phyloP scores from a whole-genome alignment of 2,888 invertebrate species.

The Melipona bicolor region DNA sequence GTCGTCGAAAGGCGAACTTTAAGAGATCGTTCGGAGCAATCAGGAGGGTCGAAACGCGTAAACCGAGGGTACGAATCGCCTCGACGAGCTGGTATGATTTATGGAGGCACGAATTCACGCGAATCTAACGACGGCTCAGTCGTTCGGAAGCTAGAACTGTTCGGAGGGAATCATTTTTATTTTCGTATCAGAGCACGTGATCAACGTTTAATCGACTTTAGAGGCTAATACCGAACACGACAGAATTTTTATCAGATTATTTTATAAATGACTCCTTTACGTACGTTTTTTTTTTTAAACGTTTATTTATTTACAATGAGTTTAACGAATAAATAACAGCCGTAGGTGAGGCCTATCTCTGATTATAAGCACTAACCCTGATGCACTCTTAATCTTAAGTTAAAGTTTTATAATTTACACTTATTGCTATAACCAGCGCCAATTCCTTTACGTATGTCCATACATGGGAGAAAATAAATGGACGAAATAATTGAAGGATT shows the following conservation, averaged over 20 bases:
- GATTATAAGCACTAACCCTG: no score
- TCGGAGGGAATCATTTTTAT: not conserved
- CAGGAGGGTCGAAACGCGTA: constrained; percentile 4
- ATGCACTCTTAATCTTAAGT: no score
- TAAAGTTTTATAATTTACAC: no score
- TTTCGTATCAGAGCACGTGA: not conserved
- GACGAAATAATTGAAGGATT: not conserved
- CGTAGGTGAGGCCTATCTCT: no score
- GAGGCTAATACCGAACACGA: not conserved
- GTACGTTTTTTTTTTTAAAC: no score
- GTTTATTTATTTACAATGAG: no score
- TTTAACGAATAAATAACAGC: no score
- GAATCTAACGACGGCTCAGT: not conserved
- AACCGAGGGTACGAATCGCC: not conserved
- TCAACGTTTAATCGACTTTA: not conserved
- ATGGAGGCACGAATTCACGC: constrained; percentile 37
- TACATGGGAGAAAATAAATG: not conserved
- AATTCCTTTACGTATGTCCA: no score
- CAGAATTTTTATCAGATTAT: not conserved
- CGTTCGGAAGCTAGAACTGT: not conserved
- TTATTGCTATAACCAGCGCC: no score
- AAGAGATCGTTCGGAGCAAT: constrained; percentile 12
- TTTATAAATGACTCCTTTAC: no score
- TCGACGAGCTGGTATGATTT: constrained; percentile 33
- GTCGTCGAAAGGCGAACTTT: constrained; percentile 28